These are phyloP conservation scores for Tachycineta bicolor DNA, from an alignment of 2,113 vertebrate species.

Conservation along the genomic window DNA sequence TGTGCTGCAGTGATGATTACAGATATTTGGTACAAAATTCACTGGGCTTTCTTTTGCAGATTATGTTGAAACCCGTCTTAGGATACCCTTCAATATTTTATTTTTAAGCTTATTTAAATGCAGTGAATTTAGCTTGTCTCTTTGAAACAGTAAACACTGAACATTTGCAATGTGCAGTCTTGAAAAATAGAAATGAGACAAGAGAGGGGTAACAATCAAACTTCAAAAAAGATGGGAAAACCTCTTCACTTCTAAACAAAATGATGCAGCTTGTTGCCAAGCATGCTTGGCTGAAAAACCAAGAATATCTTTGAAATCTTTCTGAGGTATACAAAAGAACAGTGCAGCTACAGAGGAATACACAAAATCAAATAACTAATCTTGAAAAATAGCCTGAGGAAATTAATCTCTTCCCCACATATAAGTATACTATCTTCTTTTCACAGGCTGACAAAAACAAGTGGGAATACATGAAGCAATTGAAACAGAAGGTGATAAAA, in stretches of 20 bases:
- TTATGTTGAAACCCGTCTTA: background rate
- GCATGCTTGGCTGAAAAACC: background rate
- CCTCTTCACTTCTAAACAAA: background rate
- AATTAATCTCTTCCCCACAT: background rate
- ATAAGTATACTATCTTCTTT: background rate
- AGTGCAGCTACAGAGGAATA: background rate
- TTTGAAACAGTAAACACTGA: background rate
- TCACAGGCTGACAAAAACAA: background rate
- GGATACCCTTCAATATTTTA: background rate
- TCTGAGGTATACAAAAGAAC: background rate
- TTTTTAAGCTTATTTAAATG: background rate
- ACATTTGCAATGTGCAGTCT: background rate
- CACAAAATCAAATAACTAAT: background rate
- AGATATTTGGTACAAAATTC: background rate
- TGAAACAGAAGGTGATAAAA: background rate
- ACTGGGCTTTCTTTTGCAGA: background rate
- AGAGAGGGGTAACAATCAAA: background rate
- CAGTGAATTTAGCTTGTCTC: background rate
- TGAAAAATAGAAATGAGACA: background rate
- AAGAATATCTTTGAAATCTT: background rate
- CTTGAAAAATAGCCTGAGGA: slow-evolving; percentile 19
- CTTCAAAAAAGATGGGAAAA: background rate
- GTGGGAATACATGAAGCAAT: background rate
- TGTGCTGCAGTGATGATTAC: background rate
- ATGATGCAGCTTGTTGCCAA: background rate